Evolutionary conservation across 2,888 invertebrate species (phyloP).

Genomic region (Altica lythri): DNA sequence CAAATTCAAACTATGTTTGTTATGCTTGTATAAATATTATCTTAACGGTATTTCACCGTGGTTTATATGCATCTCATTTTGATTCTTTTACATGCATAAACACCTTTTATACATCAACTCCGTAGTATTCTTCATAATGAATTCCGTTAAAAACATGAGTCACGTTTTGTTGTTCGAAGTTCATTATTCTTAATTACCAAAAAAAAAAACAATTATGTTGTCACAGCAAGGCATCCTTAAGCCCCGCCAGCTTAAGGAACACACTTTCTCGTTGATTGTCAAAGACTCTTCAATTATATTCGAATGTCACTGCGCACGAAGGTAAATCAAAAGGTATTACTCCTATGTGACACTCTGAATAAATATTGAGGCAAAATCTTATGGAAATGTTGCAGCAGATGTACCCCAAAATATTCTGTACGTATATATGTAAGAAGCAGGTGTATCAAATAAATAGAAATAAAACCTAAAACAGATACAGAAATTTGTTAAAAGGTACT

Average conservation of each 20-base stretch:
- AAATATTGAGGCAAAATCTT: neutral
- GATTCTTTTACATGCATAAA: no score
- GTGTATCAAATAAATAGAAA: no score
- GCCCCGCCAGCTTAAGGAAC: conserved; percentile 2
- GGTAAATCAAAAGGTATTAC: conserved; percentile 16
- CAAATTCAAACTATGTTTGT: no score
- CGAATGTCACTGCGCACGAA: neutral
- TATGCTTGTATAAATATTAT: no score
- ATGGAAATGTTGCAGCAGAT: conserved; percentile 1
- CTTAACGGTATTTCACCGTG: no score
- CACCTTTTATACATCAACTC: no score
- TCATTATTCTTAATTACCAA: conserved; percentile 17
- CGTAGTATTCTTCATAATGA: neutral
- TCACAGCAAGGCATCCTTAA: conserved; percentile 11
- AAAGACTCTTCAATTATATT: conserved; percentile 19
- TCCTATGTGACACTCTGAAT: neutral
- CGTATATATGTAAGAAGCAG: no score
- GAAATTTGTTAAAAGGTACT: no score
- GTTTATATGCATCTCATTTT: no score
- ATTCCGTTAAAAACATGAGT: conserved; percentile 18
- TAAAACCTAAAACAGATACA: no score
- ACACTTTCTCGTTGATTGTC: conserved; percentile 12
- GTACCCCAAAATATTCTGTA: no score
- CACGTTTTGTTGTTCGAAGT: conserved; percentile 20
- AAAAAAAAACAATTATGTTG: conserved; percentile 23